Evolutionary conservation across 1,140 invertebrate genomes (phyloP).

Genomic region (Aphidius gifuensis): DNA sequence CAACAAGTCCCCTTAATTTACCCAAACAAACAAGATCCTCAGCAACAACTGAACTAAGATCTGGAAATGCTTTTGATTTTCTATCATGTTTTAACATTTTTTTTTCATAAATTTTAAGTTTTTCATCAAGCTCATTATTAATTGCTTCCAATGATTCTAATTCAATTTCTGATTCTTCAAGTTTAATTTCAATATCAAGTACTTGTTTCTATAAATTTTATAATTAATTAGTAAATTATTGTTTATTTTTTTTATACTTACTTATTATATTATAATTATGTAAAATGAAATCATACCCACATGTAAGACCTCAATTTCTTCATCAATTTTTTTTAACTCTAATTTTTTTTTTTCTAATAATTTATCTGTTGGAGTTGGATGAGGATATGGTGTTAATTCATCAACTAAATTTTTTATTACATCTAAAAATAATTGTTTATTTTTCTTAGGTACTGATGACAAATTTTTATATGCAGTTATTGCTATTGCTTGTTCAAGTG

Average conservation of each 20-base stretch:
- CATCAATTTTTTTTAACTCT: slow-evolving; percentile 29
- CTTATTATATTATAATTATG: slow-evolving; percentile 17
- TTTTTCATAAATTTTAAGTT: slow-evolving; percentile 15
- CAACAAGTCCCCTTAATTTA: slow-evolving; percentile 39
- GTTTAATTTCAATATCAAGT: slow-evolving; percentile 41
- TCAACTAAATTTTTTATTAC: slow-evolving; percentile 42
- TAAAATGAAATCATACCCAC: slow-evolving; percentile 42
- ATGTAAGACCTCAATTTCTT: slow-evolving; percentile 44
- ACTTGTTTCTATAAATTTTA: slow-evolving; percentile 42
- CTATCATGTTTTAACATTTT: slow-evolving; percentile 33
- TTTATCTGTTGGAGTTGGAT: slow-evolving; percentile 40
- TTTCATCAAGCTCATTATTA: slow-evolving; percentile 39
- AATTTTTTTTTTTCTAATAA: slow-evolving; percentile 32
- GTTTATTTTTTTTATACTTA: neutral
- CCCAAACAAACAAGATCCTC: slow-evolving; percentile 41
- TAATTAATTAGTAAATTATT: neutral
- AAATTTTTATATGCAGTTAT: slow-evolving; percentile 40
- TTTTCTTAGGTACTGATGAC: slow-evolving; percentile 6
- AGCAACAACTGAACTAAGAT: slow-evolving; percentile 40
- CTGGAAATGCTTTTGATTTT: slow-evolving; percentile 24
- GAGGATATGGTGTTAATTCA: slow-evolving; percentile 31
- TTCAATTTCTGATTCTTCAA: slow-evolving; percentile 41
- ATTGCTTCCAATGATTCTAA: slow-evolving; percentile 35
- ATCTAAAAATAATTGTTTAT: slow-evolving; percentile 30
- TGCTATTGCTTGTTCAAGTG: slow-evolving; percentile 46